Percentiles rank a stretch among this genome's conserved stretches.
Conservation (phyloP, 2,888 invertebrate genomes). For the Achlya flavicornis region DNA sequence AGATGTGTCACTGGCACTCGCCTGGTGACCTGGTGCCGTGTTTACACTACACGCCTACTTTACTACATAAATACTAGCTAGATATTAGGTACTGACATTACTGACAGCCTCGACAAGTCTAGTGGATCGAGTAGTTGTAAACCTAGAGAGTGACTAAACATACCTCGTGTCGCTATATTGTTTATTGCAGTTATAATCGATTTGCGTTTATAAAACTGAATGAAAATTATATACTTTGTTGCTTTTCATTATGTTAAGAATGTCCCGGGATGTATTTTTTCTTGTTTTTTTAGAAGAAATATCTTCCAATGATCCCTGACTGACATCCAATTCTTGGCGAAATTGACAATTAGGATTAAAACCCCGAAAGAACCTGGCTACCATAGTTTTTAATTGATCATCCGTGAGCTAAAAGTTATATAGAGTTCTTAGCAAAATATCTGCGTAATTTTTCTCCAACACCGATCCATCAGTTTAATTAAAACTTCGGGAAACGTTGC, state of each 20-base stretch:
- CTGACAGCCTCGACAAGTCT: not conserved
- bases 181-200: not conserved
- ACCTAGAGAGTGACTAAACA: not conserved
- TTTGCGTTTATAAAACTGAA: not conserved
- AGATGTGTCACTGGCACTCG: constrained; percentile 41
- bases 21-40: constrained; percentile 37
- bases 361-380: too few species aligned
- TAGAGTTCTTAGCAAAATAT: not conserved
- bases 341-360: too few species aligned
- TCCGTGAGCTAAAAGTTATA: not conserved
- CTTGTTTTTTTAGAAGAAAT: too few species aligned
- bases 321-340: too few species aligned
- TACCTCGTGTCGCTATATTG: not conserved
- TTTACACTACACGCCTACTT: constrained; percentile 29
- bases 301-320: too few species aligned
- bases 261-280: too few species aligned
- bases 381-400: not conserved
- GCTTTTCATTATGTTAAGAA: too few species aligned
- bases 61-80: constrained; percentile 4
- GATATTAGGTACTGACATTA: not conserved
- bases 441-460: not conserved
- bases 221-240: not conserved
- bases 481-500: not conserved
- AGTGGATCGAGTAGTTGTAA: not conserved
- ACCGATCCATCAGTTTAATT: constrained; percentile 4